Conservation (phyloP, 2,888 invertebrate genomes). For the Chrysolina haemoptera region DNA sequence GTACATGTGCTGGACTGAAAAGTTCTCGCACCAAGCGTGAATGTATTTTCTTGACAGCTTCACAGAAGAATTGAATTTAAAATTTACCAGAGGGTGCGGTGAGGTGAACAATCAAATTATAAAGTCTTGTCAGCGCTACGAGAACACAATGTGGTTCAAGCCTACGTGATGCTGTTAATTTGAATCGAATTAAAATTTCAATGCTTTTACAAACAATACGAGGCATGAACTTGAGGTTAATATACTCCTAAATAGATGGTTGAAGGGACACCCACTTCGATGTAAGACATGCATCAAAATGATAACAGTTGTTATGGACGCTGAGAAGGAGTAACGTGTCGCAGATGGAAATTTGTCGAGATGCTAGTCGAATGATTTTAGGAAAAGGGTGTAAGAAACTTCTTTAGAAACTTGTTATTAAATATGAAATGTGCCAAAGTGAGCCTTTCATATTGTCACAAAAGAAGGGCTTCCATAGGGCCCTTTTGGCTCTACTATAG, state of each 20-base stretch:
- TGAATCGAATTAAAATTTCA: conserved; percentile 46
- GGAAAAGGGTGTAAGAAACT: too few relatives aligned
- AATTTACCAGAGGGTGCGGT: conserved; percentile 28
- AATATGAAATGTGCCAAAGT: too few relatives aligned
- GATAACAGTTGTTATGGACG: conserved; percentile 16
- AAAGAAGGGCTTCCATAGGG: too few relatives aligned
- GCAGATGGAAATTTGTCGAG: conserved; percentile 9
- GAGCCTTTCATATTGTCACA: too few relatives aligned
- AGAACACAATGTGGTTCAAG: conserved; percentile 45
- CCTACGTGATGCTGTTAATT: conserved; percentile 48
- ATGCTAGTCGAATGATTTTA: not conserved
- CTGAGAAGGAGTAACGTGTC: not conserved
- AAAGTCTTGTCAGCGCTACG: conserved; percentile 40
- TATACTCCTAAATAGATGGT: conserved; percentile 28
- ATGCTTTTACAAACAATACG: conserved; percentile 43
- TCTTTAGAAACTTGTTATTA: too few relatives aligned
- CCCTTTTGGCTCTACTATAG: too few relatives aligned
- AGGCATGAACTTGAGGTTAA: conserved; percentile 31
- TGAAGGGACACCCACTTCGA: conserved; percentile 30
- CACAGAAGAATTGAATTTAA: conserved; percentile 15
- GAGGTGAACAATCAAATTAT: conserved; percentile 41
- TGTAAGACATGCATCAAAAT: conserved; percentile 25
- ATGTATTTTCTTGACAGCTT: conserved; percentile 9
- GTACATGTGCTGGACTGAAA: not conserved
- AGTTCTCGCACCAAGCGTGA: not conserved